A percentile compares a stretch with the other conserved stretches of the same genome.
phyloP scores from a whole-genome alignment of 1,140 invertebrate genomes.

The Philopotamus ludificatus region DNA sequence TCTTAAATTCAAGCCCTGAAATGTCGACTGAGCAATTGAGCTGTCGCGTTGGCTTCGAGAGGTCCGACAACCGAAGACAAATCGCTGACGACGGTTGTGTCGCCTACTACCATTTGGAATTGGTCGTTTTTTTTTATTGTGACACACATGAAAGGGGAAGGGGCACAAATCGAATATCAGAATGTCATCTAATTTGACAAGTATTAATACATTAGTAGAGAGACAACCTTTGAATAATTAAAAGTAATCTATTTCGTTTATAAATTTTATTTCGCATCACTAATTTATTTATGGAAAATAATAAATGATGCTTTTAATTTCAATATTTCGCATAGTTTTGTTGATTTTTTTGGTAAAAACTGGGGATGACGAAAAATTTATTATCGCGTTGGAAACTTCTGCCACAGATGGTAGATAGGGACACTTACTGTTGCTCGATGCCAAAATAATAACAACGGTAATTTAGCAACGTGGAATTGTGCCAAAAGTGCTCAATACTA shows the following conservation, averaged over 20 bases:
- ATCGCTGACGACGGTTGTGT: slow-evolving; percentile 27
- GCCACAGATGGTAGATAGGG: background rate
- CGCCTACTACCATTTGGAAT: slow-evolving; percentile 9
- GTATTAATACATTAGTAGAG: too few species aligned
- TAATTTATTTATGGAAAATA: too few species aligned
- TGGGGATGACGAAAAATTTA: too few species aligned
- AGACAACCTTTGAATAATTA: too few species aligned
- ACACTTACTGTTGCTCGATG: background rate
- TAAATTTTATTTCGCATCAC: too few species aligned
- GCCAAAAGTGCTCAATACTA: too few species aligned
- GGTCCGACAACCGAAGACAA: slow-evolving; percentile 18
- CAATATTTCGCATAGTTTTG: too few species aligned
- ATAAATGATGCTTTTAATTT: too few species aligned
- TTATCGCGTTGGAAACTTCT: too few species aligned
- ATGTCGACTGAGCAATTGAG: slow-evolving; percentile 38
- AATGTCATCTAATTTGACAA: too few species aligned
- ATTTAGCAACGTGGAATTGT: background rate
- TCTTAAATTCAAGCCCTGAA: slow-evolving; percentile 34
- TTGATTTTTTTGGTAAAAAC: too few species aligned
- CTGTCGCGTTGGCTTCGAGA: slow-evolving; percentile 24
- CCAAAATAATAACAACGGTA: background rate
- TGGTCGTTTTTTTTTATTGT: background rate
- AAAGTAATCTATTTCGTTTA: too few species aligned
- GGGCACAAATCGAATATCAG: background rate
- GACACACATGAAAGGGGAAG: background rate